Evolutionary conservation across 2,113 vertebrate species (phyloP), one percentile per base, ranked within the genome.

Genomic region (Phylloscopus trochiloides): DNA sequence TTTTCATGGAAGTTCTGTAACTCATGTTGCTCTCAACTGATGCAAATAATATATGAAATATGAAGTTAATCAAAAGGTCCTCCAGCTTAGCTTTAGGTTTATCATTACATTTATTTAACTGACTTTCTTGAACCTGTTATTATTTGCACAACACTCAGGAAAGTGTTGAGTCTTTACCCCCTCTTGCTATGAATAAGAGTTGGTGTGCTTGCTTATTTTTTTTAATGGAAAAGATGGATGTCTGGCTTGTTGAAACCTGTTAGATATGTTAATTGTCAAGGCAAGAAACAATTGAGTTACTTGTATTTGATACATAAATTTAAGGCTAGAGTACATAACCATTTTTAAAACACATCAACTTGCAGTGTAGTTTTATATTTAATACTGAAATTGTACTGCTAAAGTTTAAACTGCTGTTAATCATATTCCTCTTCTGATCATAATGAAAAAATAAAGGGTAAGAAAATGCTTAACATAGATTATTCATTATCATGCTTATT

Each of bases 291-390:
- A 88, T 51, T 95, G 86, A 97, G 72, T 94, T 95, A 94, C 86
- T 92, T 97, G 96, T 97, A 94, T 97, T 96, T 97, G 94, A 97
- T 97, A 97, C 95, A 94, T 97, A 96, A 94, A 92, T 88, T 95
- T 93, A 95, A 97, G 88, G 72, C 86, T 97, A 97, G 91, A 97
- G 76, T 97, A 95, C 96, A 93, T 96, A 96, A 97, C 91, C 96
- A 96, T 97, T 97, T 97, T 97, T 96, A 95, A 97, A 96, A 94
- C 88, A 96, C 96, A 95, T 97, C 92, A 95, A 96, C 95, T 97
- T 95, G 94, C 96, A 97, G 96, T 97, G 96, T 97, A 97, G 95
- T 97, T 97, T 97, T 97, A 96, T 97, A 97, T 97, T 97, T 96
- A 97, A 97, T 96, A 97, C 95, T 96, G 96, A 96, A 97, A 96